Evolutionary conservation across 2,113 vertebrate species (phyloP).

Genomic region (Sprattus sprattus): DNA sequence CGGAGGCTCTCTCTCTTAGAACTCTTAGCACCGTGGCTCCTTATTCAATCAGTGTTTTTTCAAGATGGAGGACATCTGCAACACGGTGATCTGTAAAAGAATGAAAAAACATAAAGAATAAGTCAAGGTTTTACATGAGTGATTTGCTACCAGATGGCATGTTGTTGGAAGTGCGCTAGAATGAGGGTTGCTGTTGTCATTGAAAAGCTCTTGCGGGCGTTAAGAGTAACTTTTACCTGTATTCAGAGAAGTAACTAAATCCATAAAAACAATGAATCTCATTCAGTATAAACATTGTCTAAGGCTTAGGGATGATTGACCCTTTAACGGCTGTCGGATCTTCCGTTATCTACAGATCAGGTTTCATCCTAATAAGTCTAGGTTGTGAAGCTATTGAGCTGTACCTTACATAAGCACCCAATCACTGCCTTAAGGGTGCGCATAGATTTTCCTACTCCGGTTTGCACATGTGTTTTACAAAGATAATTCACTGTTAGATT

Average conservation of each 20-base stretch:
- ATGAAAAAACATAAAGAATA: not conserved
- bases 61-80: not conserved
- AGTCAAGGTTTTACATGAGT: not conserved
- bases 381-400: not conserved
- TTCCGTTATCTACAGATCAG: not conserved
- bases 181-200: not conserved
- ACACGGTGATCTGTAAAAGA: not conserved
- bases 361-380: not conserved
- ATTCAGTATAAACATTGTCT: no score
- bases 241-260: not conserved
- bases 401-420: not conserved
- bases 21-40: not conserved
- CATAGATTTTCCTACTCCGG: not conserved
- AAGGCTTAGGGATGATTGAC: not conserved
- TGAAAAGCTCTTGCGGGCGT: not conserved
- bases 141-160: not conserved
- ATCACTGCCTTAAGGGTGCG: not conserved
- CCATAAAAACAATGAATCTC: not conserved
- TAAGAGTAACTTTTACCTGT: not conserved
- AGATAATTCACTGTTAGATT: not conserved
- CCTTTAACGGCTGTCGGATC: not conserved
- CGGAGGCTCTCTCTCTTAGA: no score
- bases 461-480: not conserved
- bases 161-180: not conserved
- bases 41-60: not conserved